These are phyloP conservation scores for Pterophyllum scalare DNA, from an alignment of 2,113 vertebrate species.

Conservation along the genomic window DNA sequence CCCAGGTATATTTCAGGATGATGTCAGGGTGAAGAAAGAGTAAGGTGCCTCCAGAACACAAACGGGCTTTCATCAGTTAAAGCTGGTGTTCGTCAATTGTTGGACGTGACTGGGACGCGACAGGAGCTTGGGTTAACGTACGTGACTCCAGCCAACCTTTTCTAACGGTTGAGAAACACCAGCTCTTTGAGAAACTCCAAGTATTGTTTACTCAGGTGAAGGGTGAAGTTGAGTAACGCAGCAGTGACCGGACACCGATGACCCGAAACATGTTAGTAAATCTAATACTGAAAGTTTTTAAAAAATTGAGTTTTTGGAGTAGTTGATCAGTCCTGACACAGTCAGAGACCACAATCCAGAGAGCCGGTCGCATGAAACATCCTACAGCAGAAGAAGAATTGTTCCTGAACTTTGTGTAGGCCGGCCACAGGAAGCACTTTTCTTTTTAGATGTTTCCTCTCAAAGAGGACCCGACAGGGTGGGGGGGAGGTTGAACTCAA, in stretches of 20 bases:
- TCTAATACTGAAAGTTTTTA: not conserved
- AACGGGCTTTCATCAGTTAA: not conserved
- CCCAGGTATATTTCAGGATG: not conserved
- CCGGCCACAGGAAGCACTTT: not conserved
- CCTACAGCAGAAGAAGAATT: not conserved
- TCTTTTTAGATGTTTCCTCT: not conserved
- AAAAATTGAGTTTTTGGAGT: not conserved
- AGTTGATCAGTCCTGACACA: not conserved
- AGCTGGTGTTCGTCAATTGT: rapidly evolving
- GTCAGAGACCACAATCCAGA: not conserved
- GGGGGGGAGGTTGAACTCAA: not conserved
- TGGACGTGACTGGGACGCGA: not conserved
- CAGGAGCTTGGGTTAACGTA: too few species aligned
- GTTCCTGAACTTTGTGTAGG: not conserved
- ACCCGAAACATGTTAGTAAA: not conserved
- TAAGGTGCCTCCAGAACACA: not conserved
- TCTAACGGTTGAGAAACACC: not conserved
- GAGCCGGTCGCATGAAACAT: not conserved
- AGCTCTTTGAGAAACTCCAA: not conserved
- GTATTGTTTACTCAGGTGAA: not conserved
- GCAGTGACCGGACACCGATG: not conserved
- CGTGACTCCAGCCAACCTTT: not conserved
- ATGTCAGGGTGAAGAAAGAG: not conserved
- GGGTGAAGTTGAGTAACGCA: not conserved
- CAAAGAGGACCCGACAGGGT: too few species aligned